Evolutionary conservation across 2,797 vertebrate species (phyloP), one percentile per base, ranked within the genome.

Genomic region (Betta splendens): DNA sequence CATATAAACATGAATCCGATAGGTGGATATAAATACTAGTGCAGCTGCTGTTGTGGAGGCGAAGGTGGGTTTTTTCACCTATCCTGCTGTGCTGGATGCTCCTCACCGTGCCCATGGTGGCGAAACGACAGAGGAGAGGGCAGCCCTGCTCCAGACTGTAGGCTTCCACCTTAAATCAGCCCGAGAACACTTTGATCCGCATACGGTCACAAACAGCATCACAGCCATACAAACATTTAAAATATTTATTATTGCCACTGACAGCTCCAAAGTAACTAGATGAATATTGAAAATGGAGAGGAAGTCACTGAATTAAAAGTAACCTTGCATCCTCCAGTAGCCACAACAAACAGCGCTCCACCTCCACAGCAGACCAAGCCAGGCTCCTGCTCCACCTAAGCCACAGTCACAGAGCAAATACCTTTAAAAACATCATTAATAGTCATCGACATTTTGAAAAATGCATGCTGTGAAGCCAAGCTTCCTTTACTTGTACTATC

Each of bases 321-420:
- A 11, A 89, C 92, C 85, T 93, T 92, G 89, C 96, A 97, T 81
- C 94, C 93, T 69, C 91, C 93, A 1, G 92, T 69, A 2, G 92
- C 89, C 44, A 94, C 94, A 31, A 97, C 94, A 20, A 99, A 94
- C 39, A 95, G 89, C 0, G 91, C 93, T 4, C 91, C 91, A 0
- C 91, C 92, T 21, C 95, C 94, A 60, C 94, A 95, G 80, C 96
- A 98, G 58, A 97, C 90, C 26, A 91, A 80, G 22, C 92, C 93
- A 0, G 97, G 97, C 79, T 96, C 94, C 72, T 94, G 92, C 59
- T 86, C 91, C 77, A 90, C 86, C 85, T 89, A 52, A 49, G 21
- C 4, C 38, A 42, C 5, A 58, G 18, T 25, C 0, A 1, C 5
- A 23, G 11, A 33, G 13, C n/a, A 32, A 13, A 32, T 13, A 15